These are phyloP conservation scores for Agelastica alni DNA, from an alignment of 2,888 invertebrate genomes.

Conservation along the genomic window DNA sequence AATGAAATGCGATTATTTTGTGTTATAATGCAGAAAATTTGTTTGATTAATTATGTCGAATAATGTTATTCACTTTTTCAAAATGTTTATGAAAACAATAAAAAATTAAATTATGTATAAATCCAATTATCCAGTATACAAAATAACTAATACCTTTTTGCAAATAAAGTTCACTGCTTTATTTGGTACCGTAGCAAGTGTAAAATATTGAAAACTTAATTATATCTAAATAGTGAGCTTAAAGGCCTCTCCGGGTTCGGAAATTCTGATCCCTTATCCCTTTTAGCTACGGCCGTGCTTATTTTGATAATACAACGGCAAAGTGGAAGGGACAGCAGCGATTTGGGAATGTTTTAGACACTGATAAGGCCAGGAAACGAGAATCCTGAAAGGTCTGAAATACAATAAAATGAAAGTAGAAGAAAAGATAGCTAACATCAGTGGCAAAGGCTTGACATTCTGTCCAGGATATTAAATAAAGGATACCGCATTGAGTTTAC, in stretches of 20 bases:
- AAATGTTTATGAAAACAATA: no score
- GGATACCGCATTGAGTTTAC: conserved; percentile 15
- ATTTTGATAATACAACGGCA: conserved; percentile 14
- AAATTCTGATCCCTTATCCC: conserved; percentile 1
- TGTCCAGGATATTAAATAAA: conserved; percentile 20
- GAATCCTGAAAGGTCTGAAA: conserved; percentile 14
- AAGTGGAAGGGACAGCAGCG: conserved; percentile 22
- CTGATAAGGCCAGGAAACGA: conserved; percentile 26
- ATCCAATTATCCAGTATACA: no score
- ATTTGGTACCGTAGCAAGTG: no score
- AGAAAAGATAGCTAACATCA: conserved; percentile 11
- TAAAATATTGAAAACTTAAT: conserved; percentile 4
- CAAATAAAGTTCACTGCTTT: no score
- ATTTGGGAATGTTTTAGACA: conserved; percentile 25
- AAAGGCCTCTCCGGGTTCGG: conserved; percentile 2
- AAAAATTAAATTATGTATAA: no score
- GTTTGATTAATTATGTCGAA: no score
- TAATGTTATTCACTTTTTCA: no score
- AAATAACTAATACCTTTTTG: no score
- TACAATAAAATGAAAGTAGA: conserved; percentile 16
- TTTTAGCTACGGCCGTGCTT: conserved; percentile 13
- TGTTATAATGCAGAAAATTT: no score
- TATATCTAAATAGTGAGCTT: conserved; percentile 3
- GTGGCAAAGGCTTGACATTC: conserved; percentile 14
- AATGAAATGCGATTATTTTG: no score